These are phyloP conservation scores for Coracias cyanogaster DNA, from an alignment of 2,797 vertebrate genomes.

Conservation along the genomic window DNA sequence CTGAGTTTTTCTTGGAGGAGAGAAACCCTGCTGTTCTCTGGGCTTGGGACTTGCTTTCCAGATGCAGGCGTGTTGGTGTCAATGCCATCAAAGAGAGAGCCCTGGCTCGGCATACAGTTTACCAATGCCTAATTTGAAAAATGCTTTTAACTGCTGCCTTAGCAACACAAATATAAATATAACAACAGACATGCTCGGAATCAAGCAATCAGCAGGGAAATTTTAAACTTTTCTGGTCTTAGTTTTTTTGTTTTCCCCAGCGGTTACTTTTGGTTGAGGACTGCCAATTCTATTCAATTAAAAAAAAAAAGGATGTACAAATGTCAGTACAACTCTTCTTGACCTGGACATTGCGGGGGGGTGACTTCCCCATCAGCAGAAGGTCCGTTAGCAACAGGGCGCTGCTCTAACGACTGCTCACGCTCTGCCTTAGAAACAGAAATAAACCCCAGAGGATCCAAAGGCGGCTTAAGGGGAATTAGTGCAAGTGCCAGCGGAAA, in stretches of 20 bases:
- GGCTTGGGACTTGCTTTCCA: neutral
- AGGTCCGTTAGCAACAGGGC: neutral
- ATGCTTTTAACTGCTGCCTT: slow-evolving; percentile 52
- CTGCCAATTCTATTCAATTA: slow-evolving; percentile 15
- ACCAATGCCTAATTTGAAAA: slow-evolving; percentile 57
- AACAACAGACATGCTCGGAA: slow-evolving; percentile 42
- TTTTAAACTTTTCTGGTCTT: neutral
- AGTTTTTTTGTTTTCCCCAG: neutral
- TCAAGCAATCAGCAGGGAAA: slow-evolving; percentile 21
- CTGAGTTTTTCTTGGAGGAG: neutral
- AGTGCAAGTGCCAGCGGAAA: neutral
- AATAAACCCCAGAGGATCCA: neutral
- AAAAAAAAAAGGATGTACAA: neutral
- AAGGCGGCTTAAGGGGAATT: neutral
- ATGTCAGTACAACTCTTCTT: neutral
- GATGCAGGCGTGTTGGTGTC: neutral
- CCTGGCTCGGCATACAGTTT: neutral
- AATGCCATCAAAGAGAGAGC: neutral
- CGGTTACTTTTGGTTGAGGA: neutral
- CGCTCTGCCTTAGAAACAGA: neutral
- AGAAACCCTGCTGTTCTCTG: neutral
- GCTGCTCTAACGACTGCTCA: neutral
- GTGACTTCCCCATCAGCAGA: neutral
- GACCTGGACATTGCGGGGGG: neutral
- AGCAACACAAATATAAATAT: slow-evolving; percentile 73